These are phyloP conservation scores for Engraulis encrasicolus DNA, from an alignment of 2,113 vertebrate genomes.

Conservation along the genomic window DNA sequence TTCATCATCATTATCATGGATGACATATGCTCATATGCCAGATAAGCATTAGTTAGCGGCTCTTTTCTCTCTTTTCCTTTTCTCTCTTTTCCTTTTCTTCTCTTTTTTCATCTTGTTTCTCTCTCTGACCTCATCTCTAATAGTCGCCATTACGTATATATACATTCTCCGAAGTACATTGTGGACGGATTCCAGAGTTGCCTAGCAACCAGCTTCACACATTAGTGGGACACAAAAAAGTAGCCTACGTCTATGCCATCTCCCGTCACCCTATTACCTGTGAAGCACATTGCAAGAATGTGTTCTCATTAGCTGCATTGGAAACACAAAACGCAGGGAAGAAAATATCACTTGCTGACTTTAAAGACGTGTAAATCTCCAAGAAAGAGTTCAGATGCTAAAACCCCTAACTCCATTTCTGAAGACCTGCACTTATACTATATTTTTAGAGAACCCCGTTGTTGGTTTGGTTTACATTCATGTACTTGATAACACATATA, in stretches of 20 bases:
- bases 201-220: constrained; percentile 61
- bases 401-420: no score
- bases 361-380: background rate
- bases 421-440: no score
- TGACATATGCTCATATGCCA: background rate
- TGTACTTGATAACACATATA: no score
- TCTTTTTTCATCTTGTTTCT: no score
- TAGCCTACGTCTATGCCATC: no score
- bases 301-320: background rate
- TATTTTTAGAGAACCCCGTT: no score
- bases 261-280: constrained; percentile 54
- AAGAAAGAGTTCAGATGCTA: no score
- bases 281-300: background rate
- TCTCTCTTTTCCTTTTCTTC: no score
- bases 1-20: background rate
- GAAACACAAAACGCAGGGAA: background rate
- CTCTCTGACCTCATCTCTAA: background rate
- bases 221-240: background rate
- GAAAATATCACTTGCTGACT: background rate
- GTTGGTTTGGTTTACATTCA: no score
- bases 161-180: background rate
- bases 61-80: no score
- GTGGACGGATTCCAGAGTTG: constrained; percentile 54
- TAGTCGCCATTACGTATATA: background rate
- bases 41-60: no score